Evolutionary conservation across 2,797 vertebrate species (phyloP), one percentile per base, ranked within the genome.

Genomic region (Manis pentadactyla): DNA sequence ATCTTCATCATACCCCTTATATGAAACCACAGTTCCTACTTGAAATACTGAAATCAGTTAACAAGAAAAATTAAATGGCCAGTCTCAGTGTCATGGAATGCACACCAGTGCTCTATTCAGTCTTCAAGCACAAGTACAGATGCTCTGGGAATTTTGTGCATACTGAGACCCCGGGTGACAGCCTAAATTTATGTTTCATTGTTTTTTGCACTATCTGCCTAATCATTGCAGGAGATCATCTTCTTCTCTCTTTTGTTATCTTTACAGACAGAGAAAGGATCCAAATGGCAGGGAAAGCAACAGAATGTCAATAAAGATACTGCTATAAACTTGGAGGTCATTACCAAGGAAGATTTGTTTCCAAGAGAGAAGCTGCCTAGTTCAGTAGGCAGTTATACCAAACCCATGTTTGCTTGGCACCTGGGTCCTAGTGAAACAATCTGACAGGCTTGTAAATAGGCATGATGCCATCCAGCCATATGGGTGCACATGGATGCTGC

Each of bases 381-480:
- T 46, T 95, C 49, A 74, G 55, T 42, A 96, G 42, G 88, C 89
- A 63, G 68, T 87, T 37, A 96, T 94, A 93, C 63, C 57, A 87
- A 97, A 90, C 89, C 91, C 78, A 57, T 89, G 96, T 55, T 94
- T 39, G 90, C 87, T 93, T 98, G 96, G 95, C 92, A 0, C 81
- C 94, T 92, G 81, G 93, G 71, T 93, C 94, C 95, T 95, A 71
- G 71, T 57, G 95, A 97, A 98, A 96, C 93, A 93, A 97, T 97
- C 0, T 64, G 4, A 97, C 92, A 97, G 97, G 90, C 95, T 42
- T 96, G 94, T 74, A 78, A 97, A 94, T 78, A 98, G 98, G 98
- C 98, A 98, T 13, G 5, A 79, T 93, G 98, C 98, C 98, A 98
- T 97, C 3, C 59, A 93, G 98, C 95, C 98, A 98, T 98, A 99